Evolutionary conservation across 1,140 invertebrate species (phyloP), one percentile per base, ranked within the genome.

Genomic region (Drosophila kohkoa): DNA sequence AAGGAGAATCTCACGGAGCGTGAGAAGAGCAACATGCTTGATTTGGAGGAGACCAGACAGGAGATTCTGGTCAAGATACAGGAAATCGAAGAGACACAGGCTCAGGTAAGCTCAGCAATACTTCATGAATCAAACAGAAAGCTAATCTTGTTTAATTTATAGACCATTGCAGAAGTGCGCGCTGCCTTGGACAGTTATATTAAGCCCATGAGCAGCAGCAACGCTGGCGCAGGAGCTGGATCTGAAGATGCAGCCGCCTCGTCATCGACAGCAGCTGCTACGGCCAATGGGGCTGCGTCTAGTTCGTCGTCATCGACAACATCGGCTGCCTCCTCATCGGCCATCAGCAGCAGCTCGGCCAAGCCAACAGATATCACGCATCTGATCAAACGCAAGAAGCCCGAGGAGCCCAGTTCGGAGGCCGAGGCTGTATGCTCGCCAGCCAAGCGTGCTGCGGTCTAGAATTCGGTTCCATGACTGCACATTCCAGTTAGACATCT

Each of bases 341-440:
- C 87, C 7, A 86, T 82, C 6, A 91, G 81, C 48, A 91, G 83
- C 71, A 83, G 89, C 55, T 89, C 85, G 55, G 75, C 90, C 41
- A 92, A 92, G 68, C 91, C 91, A 13, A 91, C 80, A 45, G 92
- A 92, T 58, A 92, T 92, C 38, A 91, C 92, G 35, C 91, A 92
- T 86, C 58, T 92, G 71, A 92, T 92, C 48, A 92, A 92, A 64
- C 91, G 92, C 58, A 92, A 92, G 75, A 92, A 92, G 77, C 92
- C 91, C 7, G 91, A 91, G 60, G 92, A 92, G 28, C 80, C 88
- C 35, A 80, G 82, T 58, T 89, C 83, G 32, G 91, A 92, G 63
- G 90, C 91, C 10, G 91, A 91, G 41, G 81, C 91, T 20, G 58
- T 78, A 1, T 86, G 88, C 48, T 91, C 90, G 57, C 91, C 91